Evolutionary conservation across 2,113 vertebrate genomes (phyloP).

Genomic region (Alaudala cheleensis): DNA sequence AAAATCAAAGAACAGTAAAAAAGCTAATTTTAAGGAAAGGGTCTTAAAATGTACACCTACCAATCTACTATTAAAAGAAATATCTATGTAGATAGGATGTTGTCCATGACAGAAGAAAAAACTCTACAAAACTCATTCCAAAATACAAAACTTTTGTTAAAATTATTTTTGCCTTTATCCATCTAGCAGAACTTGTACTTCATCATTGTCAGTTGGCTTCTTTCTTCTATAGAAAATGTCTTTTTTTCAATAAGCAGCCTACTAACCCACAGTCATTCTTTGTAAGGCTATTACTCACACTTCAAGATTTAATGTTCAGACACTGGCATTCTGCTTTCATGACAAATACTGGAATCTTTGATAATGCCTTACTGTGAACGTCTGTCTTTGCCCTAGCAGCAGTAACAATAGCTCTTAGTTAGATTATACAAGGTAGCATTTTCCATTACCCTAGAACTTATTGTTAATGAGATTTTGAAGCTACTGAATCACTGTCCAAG

Average conservation of each 20-base stretch:
- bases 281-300: not conserved
- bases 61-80: not conserved
- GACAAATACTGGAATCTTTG: slow-evolving; percentile 29
- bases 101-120: not conserved
- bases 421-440: not conserved
- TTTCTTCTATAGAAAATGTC: not conserved
- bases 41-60: not conserved
- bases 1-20: not conserved
- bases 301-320: not conserved
- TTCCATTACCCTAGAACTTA: not conserved
- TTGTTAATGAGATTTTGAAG: not conserved
- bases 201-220: not conserved
- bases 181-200: not conserved
- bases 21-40: not conserved
- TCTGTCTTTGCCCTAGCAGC: not conserved
- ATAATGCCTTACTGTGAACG: not conserved
- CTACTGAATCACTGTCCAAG: not conserved
- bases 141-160: not conserved
- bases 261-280: not conserved
- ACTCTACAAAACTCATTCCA: not conserved
- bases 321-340: slow-evolving; percentile 3
- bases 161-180: not conserved
- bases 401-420: slow-evolving; percentile 12
- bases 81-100: not conserved
- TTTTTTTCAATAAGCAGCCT: slow-evolving; percentile 4